phyloP scores from a whole-genome alignment of 2,888 invertebrate genomes.

The Muscina levida region DNA sequence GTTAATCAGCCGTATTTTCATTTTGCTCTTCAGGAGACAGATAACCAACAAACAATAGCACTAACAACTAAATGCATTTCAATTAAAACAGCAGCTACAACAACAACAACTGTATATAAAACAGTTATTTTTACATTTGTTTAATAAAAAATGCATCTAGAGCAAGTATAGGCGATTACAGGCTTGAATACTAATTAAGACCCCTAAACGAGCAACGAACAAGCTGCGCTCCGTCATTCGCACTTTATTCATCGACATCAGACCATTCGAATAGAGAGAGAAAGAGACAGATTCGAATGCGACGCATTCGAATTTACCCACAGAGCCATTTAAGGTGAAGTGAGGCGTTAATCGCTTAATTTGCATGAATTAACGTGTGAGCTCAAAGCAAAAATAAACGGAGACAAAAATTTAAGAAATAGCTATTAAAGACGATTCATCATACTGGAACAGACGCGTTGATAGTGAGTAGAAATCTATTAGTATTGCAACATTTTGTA shows the following conservation, averaged over 20 bases:
- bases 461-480: too few species aligned
- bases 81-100: constrained; percentile 29
- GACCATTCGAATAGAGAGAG: constrained; percentile 1
- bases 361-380: constrained; percentile 51
- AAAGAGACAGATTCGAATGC: constrained; percentile 18
- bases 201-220: constrained; percentile 31
- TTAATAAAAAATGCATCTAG: constrained; percentile 66
- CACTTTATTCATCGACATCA: background rate
- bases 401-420: too few species aligned
- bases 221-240: background rate
- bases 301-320: background rate
- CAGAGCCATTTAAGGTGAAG: constrained; percentile 48
- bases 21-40: background rate
- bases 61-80: constrained; percentile 31
- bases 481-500: too few species aligned
- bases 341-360: constrained; percentile 53
- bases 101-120: constrained; percentile 10
- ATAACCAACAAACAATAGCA: constrained; percentile 6
- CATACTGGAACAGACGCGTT: too few species aligned
- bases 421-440: too few species aligned
- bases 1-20: constrained; percentile 8
- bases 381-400: background rate
- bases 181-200: constrained; percentile 63
- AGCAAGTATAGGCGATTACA: constrained; percentile 66
- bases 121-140: constrained; percentile 47